phyloP scores from a whole-genome alignment of 2,797 vertebrate species.

The Orestias chungarensis region DNA sequence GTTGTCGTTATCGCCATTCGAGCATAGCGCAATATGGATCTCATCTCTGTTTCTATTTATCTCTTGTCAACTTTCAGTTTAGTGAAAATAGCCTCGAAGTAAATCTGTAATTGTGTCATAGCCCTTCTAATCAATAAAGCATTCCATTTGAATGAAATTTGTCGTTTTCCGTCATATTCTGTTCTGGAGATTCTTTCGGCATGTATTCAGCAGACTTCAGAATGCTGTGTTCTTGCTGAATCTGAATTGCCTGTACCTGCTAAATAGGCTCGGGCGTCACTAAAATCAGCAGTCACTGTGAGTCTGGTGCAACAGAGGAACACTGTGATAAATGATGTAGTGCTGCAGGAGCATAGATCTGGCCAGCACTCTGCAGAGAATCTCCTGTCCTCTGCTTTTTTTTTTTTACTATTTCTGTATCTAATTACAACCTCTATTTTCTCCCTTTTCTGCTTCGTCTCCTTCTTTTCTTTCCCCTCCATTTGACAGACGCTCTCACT shows the following conservation, averaged over 20 bases:
- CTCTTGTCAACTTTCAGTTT: neutral
- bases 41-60: neutral
- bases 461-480: conserved; percentile 24
- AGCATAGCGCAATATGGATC: neutral
- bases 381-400: conserved; percentile 17
- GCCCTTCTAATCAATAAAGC: neutral
- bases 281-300: conserved; percentile 17
- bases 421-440: conserved; percentile 46
- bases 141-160: neutral
- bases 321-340: conserved; percentile 29
- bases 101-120: neutral
- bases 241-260: conserved; percentile 26
- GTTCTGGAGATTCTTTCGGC: neutral
- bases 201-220: conserved; percentile 2
- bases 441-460: conserved; percentile 16
- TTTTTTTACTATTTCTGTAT: conserved; percentile 36
- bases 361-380: neutral
- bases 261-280: conserved; percentile 12
- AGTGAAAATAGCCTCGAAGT: neutral
- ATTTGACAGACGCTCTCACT: conserved; percentile 57
- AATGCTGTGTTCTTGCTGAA: conserved; percentile 4
- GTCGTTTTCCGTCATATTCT: neutral
- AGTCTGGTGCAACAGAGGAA: conserved; percentile 23
- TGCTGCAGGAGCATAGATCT: conserved; percentile 5
- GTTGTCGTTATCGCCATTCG: neutral